Conservation (phyloP, 2,113 vertebrate species). For the Spilogale gracilis region DNA sequence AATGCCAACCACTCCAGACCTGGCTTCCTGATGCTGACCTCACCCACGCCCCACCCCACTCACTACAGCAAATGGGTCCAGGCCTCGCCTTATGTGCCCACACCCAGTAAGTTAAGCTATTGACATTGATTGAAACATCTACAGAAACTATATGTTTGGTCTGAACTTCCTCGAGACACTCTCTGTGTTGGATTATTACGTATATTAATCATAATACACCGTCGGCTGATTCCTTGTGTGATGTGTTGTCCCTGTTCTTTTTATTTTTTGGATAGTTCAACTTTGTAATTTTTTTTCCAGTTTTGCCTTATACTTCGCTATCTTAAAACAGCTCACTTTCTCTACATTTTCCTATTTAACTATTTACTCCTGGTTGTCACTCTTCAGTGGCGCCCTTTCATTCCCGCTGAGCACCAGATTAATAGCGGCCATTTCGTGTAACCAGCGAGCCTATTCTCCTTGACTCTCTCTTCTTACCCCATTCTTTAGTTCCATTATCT, state of each 20-base stretch:
- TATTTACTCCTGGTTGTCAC: background rate
- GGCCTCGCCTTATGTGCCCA: background rate
- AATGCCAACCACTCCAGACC: background rate
- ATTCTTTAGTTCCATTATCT: background rate
- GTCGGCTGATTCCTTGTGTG: background rate
- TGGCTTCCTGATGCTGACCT: background rate
- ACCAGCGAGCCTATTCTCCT: background rate
- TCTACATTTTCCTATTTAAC: background rate
- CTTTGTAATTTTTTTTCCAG: background rate
- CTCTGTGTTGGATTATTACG: background rate
- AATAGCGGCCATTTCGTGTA: background rate
- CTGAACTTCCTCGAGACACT: background rate
- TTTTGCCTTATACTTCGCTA: background rate
- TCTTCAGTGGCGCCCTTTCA: background rate
- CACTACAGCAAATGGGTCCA: accelerated
- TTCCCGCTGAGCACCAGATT: background rate
- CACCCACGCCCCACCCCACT: background rate
- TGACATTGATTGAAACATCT: background rate
- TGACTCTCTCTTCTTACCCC: background rate
- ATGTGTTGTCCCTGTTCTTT: background rate
- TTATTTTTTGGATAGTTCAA: background rate
- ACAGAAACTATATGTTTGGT: background rate
- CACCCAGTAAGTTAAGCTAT: background rate
- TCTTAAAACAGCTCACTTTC: background rate
- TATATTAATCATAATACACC: background rate